Conservation (phyloP, 2,888 invertebrate genomes). For the Mechanitis mazaeus region DNA sequence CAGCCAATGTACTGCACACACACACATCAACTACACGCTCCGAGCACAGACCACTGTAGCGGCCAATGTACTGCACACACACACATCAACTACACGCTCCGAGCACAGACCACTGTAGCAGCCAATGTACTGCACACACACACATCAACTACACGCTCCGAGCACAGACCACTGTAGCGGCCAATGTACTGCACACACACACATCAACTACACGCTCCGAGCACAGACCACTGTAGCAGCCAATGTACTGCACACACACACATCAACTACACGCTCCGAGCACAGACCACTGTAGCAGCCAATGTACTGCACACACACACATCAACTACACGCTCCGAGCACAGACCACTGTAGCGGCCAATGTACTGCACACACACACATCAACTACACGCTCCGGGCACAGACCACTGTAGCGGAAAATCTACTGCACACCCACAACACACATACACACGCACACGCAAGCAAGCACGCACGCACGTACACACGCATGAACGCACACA, state of each 20-base stretch:
- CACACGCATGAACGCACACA: no score
- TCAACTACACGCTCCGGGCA: background rate
- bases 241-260: slow-evolving; percentile 31
- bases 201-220: background rate
- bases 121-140: slow-evolving; percentile 31
- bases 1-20: slow-evolving; percentile 31
- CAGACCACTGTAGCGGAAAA: background rate
- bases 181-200: slow-evolving; percentile 31
- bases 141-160: background rate
- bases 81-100: background rate
- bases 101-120: background rate
- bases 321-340: background rate
- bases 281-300: background rate
- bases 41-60: background rate
- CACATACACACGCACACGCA: no score
- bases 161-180: background rate
- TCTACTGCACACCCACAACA: background rate
- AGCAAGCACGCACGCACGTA: no score
- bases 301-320: slow-evolving; percentile 31
- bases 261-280: background rate
- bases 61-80: slow-evolving; percentile 31
- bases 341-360: background rate
- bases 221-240: background rate
- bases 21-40: background rate
- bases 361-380: slow-evolving; percentile 31